Evolutionary conservation across 2,113 vertebrate genomes (phyloP), one percentile per base, ranked within the genome.

Genomic region (Embiotoca jacksoni): DNA sequence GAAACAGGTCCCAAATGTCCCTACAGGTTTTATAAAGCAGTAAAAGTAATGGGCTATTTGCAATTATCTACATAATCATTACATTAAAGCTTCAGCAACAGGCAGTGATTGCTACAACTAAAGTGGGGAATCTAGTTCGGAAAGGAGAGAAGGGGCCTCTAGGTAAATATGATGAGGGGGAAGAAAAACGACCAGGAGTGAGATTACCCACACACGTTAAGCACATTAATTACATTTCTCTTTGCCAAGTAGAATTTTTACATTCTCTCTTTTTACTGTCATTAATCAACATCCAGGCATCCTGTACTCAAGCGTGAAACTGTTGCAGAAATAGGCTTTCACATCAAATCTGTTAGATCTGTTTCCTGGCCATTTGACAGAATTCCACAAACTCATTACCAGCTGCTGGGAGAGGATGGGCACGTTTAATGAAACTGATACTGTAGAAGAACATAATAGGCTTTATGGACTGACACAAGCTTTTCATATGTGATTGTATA

Each of bases 251-350:
- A 54, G 30, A 75, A 52, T 66, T 67, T 81, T 56, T 63, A 60
- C 53, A 67, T 75, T 30, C 46, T 60, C 36, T n/a, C 23, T 32
- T 7, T 4, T 54, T 32, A 44, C 35, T 55, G 37, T 78, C 59
- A 83, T 86, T 9, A 4, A 80, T 87, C 72, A 84, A 11, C 53
- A 72, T 77, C 77, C 60, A 49, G 56, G 35, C 55, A 23, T 70
- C 46, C 23, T 1, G 11, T 53, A 73, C 63, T 63, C 33, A 11
- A n/a, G 31, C 10, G 5, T 46, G 15, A 72, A 68, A 13, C 15
- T 1, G 32, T 83, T 73, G 68, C 36, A 50, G 14, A 75, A 85
- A 74, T 35, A 57, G 50, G 41, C 54, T 63, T 58, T 65, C 36
- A 39, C 23, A 53, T 72, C 35, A 35, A 5, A 46, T 82, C 53